Evolutionary conservation across 2,113 vertebrate genomes (phyloP).

Genomic region (Nansenia antarctica): DNA sequence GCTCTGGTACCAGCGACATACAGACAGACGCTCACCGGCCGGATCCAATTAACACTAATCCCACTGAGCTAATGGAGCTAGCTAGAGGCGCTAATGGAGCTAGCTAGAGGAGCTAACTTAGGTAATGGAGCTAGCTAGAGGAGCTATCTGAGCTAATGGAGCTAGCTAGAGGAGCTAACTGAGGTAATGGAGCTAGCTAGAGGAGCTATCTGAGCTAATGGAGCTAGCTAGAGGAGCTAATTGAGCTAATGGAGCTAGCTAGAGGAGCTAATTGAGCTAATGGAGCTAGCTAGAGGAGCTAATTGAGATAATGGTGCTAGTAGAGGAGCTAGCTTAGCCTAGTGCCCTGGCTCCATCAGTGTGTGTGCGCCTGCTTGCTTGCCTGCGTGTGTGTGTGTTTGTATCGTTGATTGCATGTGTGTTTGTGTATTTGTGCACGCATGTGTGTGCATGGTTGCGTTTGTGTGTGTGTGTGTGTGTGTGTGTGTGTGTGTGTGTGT

Average conservation of each 20-base stretch:
- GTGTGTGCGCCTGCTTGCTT: no score
- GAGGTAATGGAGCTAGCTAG: no score
- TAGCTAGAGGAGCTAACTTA: no score
- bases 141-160: no score
- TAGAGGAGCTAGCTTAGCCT: constrained; percentile 45
- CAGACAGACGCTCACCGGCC: not conserved
- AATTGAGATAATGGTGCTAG: constrained; percentile 44
- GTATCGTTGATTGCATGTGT: constrained; percentile 14
- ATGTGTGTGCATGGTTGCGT: constrained; percentile 15
- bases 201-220: no score
- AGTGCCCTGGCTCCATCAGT: constrained; percentile 36
- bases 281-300: no score
- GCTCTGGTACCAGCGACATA: not conserved
- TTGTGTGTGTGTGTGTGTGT: constrained; percentile 3
- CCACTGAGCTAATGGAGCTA: constrained; percentile 35
- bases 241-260: no score
- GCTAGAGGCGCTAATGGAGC: no score
- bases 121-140: no score
- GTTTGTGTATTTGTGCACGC: constrained; percentile 30
- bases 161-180: no score
- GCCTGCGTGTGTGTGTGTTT: constrained; percentile 12
- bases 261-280: no score
- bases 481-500: constrained; percentile 10
- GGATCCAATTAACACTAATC: constrained; percentile 14
- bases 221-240: no score